These are phyloP conservation scores for Ramphastos sulfuratus DNA, from an alignment of 2,113 vertebrate genomes.

Conservation along the genomic window DNA sequence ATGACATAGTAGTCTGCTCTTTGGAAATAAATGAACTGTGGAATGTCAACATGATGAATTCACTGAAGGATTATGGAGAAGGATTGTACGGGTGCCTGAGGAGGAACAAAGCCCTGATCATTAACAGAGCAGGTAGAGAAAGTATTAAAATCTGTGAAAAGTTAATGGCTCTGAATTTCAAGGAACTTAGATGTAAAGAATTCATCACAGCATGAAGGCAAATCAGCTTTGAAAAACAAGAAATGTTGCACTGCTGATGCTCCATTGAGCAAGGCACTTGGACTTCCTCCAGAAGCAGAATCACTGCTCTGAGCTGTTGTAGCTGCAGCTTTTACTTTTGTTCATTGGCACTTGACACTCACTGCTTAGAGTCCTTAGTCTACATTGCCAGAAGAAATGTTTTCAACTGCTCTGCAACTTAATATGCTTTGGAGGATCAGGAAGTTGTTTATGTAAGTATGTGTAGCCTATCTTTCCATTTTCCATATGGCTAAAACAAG, in stretches of 20 bases:
- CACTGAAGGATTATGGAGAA: neutral
- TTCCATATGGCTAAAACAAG: neutral
- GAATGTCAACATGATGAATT: slow-evolving; percentile 24
- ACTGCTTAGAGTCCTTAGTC: neutral
- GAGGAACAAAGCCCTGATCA: slow-evolving; percentile 14
- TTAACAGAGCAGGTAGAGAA: neutral
- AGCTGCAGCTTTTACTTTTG: slow-evolving; percentile 14
- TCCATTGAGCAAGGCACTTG: neutral
- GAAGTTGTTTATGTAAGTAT: neutral
- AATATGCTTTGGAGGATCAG: neutral
- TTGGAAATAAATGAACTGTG: slow-evolving; percentile 25
- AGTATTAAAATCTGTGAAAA: slow-evolving; percentile 6
- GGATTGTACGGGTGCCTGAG: neutral
- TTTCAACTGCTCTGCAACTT: neutral
- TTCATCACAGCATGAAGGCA: neutral
- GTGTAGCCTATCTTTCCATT: neutral
- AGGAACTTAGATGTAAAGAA: neutral
- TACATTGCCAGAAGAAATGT: neutral
- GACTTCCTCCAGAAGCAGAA: slow-evolving; percentile 29
- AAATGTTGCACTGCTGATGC: neutral
- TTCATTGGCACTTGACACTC: slow-evolving; percentile 34
- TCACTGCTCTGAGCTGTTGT: slow-evolving; percentile 24
- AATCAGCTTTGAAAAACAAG: neutral
- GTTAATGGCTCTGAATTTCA: neutral
- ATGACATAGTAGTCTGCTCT: neutral